These are phyloP conservation scores for Drosophila hydei DNA, from an alignment of 1,140 invertebrate genomes.

Conservation along the genomic window DNA sequence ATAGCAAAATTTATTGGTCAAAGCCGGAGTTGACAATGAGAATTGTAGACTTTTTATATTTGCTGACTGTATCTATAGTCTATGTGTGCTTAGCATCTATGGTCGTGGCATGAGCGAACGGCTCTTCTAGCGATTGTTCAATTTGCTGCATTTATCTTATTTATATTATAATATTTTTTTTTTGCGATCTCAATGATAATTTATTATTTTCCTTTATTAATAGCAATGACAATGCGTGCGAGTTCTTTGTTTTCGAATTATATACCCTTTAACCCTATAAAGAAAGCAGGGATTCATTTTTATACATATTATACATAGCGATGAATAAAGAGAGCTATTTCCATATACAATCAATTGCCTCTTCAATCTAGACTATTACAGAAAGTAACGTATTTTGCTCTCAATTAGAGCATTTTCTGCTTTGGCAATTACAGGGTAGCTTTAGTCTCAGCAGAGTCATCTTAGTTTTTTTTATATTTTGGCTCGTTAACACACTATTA, in stretches of 20 bases:
- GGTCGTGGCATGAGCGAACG: background rate
- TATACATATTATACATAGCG: too few species aligned
- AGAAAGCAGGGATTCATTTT: too few species aligned
- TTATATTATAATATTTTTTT: constrained; percentile 47
- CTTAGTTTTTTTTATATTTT: background rate
- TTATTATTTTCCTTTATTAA: constrained; percentile 76
- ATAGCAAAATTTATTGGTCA: constrained; percentile 78
- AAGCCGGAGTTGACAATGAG: constrained; percentile 70
- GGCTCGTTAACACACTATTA: background rate
- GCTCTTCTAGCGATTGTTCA: constrained; percentile 34
- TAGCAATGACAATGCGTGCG: constrained; percentile 37
- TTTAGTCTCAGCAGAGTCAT: too few species aligned
- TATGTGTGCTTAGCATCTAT: background rate
- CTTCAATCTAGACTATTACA: too few species aligned
- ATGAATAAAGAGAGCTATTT: too few species aligned
- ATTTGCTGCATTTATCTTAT: constrained; percentile 62
- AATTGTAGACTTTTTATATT: constrained; percentile 72
- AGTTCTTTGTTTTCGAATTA: constrained; percentile 22
- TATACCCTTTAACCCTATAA: too few species aligned
- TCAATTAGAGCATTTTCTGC: too few species aligned
- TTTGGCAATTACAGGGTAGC: too few species aligned
- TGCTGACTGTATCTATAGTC: background rate
- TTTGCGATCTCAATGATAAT: constrained; percentile 61
- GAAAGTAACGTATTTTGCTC: too few species aligned
- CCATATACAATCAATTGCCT: too few species aligned